These are phyloP conservation scores for Drosophila kanekoi DNA, from an alignment of 2,888 invertebrate genomes.

Conservation along the genomic window DNA sequence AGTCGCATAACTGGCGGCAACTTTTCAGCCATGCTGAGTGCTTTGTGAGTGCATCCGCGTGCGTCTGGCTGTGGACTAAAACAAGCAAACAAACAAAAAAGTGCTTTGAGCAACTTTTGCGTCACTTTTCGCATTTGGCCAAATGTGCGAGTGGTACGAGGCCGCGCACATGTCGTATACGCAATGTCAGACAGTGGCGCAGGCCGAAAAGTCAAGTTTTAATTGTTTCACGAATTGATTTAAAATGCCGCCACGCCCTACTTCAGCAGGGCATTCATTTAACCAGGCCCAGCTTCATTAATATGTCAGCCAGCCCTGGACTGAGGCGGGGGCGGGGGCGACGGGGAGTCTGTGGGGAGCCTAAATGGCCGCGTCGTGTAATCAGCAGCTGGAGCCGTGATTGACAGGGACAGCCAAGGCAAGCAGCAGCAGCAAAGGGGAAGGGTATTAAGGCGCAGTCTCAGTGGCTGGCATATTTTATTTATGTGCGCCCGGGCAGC, in stretches of 20 bases:
- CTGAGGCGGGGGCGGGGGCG: neutral
- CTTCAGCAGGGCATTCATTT: constrained; percentile 38
- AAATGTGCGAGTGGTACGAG: constrained; percentile 24
- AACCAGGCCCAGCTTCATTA: constrained; percentile 62
- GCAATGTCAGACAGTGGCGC: constrained; percentile 35
- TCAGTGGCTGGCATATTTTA: constrained; percentile 65
- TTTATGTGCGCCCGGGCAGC: constrained; percentile 47
- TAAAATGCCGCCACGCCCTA: constrained; percentile 53
- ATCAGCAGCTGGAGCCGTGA: constrained; percentile 68
- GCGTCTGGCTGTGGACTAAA: constrained; percentile 16
- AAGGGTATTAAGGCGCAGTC: constrained; percentile 49
- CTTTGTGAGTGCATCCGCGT: constrained; percentile 40
- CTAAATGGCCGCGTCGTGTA: constrained; percentile 68
- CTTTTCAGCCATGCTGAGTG: constrained; percentile 41
- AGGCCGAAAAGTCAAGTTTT: constrained; percentile 61
- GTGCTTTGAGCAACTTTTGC: constrained; percentile 43
- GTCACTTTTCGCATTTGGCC: constrained; percentile 50
- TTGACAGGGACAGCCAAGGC: constrained; percentile 53
- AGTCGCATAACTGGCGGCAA: constrained; percentile 39
- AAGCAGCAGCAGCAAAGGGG: neutral
- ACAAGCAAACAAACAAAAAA: constrained; percentile 7
- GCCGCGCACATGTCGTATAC: constrained; percentile 50
- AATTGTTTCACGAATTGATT: constrained; percentile 75
- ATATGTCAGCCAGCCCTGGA: constrained; percentile 54
- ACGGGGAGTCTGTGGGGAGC: neutral